Evolutionary conservation across 1,140 invertebrate genomes (phyloP).

Genomic region (Octopus bimaculoides): DNA sequence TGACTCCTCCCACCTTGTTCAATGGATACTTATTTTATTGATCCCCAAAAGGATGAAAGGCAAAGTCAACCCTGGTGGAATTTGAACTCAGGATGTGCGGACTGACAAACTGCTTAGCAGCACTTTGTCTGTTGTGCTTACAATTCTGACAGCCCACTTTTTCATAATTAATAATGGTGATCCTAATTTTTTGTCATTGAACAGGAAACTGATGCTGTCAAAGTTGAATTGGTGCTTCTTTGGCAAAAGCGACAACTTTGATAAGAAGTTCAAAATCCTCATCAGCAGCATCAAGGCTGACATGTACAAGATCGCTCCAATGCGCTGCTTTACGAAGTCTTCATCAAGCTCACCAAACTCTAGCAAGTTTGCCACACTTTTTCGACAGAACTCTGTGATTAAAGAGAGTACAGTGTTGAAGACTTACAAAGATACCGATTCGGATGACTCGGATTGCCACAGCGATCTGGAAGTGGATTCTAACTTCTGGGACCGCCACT

Average conservation of each 20-base stretch:
- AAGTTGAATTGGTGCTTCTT: constrained; percentile 51
- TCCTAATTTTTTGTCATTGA: not conserved
- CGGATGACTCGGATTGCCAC: not conserved
- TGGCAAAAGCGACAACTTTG: constrained; percentile 34
- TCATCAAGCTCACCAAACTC: not conserved
- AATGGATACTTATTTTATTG: too few species aligned
- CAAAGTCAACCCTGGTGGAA: too few species aligned
- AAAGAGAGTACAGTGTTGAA: constrained; percentile 15
- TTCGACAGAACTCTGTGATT: not conserved
- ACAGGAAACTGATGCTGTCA: constrained; percentile 44
- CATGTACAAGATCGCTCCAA: constrained; percentile 15
- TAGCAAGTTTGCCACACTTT: not conserved
- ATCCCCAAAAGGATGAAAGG: too few species aligned
- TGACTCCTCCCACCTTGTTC: too few species aligned
- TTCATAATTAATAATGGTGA: too few species aligned
- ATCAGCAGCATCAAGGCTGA: constrained; percentile 29
- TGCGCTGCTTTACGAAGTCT: not conserved
- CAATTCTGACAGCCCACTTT: too few species aligned
- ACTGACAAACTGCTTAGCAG: too few species aligned
- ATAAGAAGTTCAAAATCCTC: constrained; percentile 28
- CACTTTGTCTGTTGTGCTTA: too few species aligned
- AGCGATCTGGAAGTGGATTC: not conserved
- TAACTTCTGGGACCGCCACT: constrained; percentile 46
- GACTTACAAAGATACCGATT: constrained; percentile 6
- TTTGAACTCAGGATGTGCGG: too few species aligned